These are phyloP conservation scores for Helleia helle DNA, from an alignment of 2,888 invertebrate species.

Conservation along the genomic window DNA sequence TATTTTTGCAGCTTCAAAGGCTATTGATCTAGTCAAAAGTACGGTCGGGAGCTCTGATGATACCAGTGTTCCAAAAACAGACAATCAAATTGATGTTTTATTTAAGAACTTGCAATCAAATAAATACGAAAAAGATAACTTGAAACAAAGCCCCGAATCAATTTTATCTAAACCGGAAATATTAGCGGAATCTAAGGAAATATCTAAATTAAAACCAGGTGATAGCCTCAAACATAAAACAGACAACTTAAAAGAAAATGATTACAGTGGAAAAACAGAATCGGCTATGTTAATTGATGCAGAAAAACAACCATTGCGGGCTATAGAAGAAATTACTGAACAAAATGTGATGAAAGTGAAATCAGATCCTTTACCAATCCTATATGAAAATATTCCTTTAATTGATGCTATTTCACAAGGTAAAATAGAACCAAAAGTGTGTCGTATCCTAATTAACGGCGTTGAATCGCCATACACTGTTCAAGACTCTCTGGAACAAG, in stretches of 20 bases:
- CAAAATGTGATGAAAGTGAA: slow-evolving; percentile 54
- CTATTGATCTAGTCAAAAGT: slow-evolving; percentile 76
- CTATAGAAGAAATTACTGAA: slow-evolving; percentile 64
- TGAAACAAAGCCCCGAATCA: too few species aligned
- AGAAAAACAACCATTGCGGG: slow-evolving; percentile 57
- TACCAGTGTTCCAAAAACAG: slow-evolving; percentile 12
- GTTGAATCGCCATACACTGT: slow-evolving; percentile 77
- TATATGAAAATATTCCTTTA: slow-evolving; percentile 67
- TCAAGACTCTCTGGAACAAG: slow-evolving; percentile 80
- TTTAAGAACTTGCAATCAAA: too few species aligned
- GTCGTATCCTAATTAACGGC: slow-evolving; percentile 75
- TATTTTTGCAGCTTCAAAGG: slow-evolving; percentile 78
- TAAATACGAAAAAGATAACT: too few species aligned
- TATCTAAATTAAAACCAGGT: too few species aligned
- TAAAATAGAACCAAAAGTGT: slow-evolving; percentile 78
- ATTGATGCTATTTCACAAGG: slow-evolving; percentile 78
- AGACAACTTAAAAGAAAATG: neutral
- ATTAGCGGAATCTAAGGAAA: too few species aligned
- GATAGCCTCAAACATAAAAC: neutral
- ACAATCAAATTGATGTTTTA: too few species aligned
- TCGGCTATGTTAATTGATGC: slow-evolving; percentile 60
- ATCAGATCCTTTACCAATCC: slow-evolving; percentile 34
- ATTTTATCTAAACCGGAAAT: too few species aligned
- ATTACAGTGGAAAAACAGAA: slow-evolving; percentile 32
- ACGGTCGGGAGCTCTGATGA: slow-evolving; percentile 83